These are phyloP conservation scores for Scrobipalpa costella DNA, from an alignment of 2,888 invertebrate genomes.

Conservation along the genomic window DNA sequence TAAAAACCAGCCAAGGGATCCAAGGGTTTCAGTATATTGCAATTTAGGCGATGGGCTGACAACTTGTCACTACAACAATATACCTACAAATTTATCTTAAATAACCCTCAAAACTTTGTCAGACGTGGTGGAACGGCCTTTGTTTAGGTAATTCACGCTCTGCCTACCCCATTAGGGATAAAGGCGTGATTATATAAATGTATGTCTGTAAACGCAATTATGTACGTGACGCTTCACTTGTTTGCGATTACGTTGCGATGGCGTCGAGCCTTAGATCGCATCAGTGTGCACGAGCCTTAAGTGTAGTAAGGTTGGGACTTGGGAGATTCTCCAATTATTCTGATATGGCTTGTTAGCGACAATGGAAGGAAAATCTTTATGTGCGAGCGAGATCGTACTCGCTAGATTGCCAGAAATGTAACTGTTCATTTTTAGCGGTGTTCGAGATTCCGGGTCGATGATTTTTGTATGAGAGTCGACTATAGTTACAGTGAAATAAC, in stretches of 20 bases:
- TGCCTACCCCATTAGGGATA: too few species aligned
- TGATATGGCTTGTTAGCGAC: constrained; percentile 23
- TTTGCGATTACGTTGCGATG: constrained; percentile 1
- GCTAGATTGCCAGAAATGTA: constrained; percentile 12
- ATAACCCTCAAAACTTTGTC: too few species aligned
- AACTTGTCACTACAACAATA: too few species aligned
- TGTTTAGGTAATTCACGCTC: too few species aligned
- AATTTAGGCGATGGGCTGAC: too few species aligned
- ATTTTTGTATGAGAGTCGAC: neutral
- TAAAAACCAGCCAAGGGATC: too few species aligned
- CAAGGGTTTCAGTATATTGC: too few species aligned
- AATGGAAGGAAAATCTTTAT: constrained; percentile 14
- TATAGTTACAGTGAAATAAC: too few species aligned
- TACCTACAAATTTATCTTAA: too few species aligned
- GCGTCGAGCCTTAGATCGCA: constrained; percentile 8
- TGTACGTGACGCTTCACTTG: constrained; percentile 12
- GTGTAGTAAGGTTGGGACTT: constrained; percentile 5
- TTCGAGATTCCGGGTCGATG: neutral
- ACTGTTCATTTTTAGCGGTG: constrained; percentile 9
- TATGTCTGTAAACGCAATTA: too few species aligned
- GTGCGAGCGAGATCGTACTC: constrained; percentile 9
- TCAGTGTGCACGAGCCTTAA: constrained; percentile 5
- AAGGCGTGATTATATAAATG: too few species aligned
- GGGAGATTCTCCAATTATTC: constrained; percentile 24
- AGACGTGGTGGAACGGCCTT: too few species aligned